Percentiles rank a stretch among this genome's conserved stretches.
Evolutionary conservation across 2,113 vertebrate genomes (phyloP).

Genomic region (Crotalus viridis): DNA sequence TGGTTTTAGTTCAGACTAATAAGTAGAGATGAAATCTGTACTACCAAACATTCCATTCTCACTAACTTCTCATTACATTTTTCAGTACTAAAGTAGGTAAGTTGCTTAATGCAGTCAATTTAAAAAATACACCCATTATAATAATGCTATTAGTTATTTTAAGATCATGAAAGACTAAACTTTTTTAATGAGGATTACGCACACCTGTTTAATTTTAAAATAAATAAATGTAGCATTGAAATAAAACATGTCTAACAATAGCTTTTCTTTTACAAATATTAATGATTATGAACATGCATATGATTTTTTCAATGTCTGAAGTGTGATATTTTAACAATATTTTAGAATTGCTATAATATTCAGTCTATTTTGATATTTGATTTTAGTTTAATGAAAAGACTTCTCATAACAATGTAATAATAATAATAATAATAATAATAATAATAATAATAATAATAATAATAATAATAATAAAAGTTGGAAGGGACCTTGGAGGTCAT

Average conservation of each 20-base stretch:
- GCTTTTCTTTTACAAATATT: not conserved
- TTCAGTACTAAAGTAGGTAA: not conserved
- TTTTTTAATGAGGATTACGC: not conserved
- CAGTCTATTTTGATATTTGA: not conserved
- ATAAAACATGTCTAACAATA: not conserved
- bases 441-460: too few species aligned
- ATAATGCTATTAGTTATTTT: not conserved
- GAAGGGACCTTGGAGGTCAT: too few species aligned
- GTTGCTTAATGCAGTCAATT: not conserved
- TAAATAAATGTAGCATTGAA: not conserved
- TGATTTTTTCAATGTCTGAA: not conserved
- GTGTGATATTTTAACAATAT: not conserved
- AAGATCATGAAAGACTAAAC: not conserved
- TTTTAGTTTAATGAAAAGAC: not conserved
- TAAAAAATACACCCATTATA: not conserved
- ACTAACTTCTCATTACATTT: not conserved
- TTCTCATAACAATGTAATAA: not conserved
- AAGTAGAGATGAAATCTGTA: not conserved
- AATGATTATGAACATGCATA: not conserved
- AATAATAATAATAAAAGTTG: too few species aligned
- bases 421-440: too few species aligned
- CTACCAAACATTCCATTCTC: too few species aligned
- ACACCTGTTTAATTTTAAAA: not conserved
- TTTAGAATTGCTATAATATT: not conserved
- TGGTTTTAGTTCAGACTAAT: not conserved